Base-by-base conservation (phyloP, 2,113 vertebrate species). In the Argyrosomus japonicus region DNA sequence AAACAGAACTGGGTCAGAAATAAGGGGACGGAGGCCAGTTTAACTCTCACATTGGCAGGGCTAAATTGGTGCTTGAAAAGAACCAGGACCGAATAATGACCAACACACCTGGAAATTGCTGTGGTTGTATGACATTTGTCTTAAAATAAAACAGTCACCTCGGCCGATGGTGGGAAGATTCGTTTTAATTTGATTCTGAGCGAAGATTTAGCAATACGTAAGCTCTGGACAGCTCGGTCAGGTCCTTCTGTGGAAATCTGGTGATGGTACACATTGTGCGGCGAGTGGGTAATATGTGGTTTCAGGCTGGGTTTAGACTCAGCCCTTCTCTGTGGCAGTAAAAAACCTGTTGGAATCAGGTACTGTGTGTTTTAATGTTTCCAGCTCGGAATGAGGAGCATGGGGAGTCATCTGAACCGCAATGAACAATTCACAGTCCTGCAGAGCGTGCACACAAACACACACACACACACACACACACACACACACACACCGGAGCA, bases 1-100 rank as follows among this genome's bases (percentile, higher is more conserved):
- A 87, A 93, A 91, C 90, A 92, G 88, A 91, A 91, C 86, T 88
- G 86, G 92, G 90, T 93, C 89, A 89, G 85, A 79, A 91, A 91
- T 87, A 81, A 90, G 87, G 82, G 62, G 79, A 87, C 5, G 25
- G 78, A 71, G 83, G 85, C 85, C 83, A 75, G 69, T 85, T 92
- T 83, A 68, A 81, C 72, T 81, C 81, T 86, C 82, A 80, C 57
- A 50, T 83, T 81, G 72, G 77, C 81, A 85, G 84, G 72, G n/a
- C 62, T 87, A 67, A 89, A 87, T 71, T 77, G 79, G 77, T 63
- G 70, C 79, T 87, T 75, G 51, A 88, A 54, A 69, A 74, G 71
- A 85, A 75, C 68, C 68, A 72, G 64, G 63, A 27, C 77, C 56
- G 76, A 83, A 84, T 88, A 83, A 86, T 36, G 79, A 84, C 58